Evolutionary conservation across 35 echinoderm and acorn worm species (phyloP).

Genomic region (Strongylocentrotus purpuratus): DNA sequence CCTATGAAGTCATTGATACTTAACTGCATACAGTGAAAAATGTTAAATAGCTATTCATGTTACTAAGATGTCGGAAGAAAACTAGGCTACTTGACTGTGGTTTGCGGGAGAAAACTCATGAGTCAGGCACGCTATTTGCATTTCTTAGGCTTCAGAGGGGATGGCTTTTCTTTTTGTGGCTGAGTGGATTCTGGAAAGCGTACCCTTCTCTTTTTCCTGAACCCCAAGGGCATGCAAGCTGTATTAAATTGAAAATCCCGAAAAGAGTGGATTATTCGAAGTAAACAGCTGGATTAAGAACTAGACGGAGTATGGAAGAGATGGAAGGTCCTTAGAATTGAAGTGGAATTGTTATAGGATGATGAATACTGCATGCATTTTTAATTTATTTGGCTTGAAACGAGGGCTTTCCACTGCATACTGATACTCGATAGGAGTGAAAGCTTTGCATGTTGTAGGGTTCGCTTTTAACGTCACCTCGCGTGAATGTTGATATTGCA

Average conservation of each 20-base stretch:
- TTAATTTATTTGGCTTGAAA: background rate
- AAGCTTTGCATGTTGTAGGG: background rate
- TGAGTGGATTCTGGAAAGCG: background rate
- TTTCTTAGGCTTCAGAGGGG: background rate
- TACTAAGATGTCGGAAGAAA: background rate
- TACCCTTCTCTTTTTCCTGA: background rate
- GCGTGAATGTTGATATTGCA: background rate
- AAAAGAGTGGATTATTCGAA: background rate
- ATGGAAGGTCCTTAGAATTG: background rate
- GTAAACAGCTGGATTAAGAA: slow-evolving; percentile 12
- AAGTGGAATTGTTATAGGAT: background rate
- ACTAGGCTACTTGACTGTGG: background rate
- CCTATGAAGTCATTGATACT: background rate
- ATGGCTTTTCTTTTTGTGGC: background rate
- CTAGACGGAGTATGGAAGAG: background rate
- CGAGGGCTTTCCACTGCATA: no score
- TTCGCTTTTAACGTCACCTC: background rate
- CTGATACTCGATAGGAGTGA: no score
- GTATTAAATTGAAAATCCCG: background rate
- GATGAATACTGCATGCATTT: background rate
- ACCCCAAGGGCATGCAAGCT: background rate
- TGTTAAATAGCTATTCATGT: slow-evolving; percentile 12
- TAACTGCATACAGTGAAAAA: background rate
- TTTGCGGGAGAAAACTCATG: background rate
- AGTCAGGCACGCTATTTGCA: background rate